These are phyloP conservation scores for Branchinecta sandiegonensis DNA, from an alignment of 2,888 invertebrate genomes.

Conservation along the genomic window DNA sequence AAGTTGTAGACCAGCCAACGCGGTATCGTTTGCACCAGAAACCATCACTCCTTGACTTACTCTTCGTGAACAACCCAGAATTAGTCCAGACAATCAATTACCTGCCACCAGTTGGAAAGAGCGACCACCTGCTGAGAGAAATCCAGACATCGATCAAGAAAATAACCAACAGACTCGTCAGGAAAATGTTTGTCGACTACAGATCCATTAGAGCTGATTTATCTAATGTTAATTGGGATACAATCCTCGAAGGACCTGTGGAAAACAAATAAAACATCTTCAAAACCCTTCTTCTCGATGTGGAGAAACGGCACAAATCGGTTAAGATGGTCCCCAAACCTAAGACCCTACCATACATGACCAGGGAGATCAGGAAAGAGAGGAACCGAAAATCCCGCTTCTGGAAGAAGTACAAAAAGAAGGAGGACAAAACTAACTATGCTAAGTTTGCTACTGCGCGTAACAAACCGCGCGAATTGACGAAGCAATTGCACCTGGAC, in stretches of 20 bases:
- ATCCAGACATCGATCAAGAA: constrained; percentile 6
- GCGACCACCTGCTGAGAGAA: neutral
- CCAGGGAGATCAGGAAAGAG: constrained; percentile 11
- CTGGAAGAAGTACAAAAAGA: constrained; percentile 14
- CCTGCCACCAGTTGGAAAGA: neutral
- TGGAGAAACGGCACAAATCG: constrained; percentile 7
- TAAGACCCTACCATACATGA: constrained; percentile 14
- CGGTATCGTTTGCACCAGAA: too few species aligned
- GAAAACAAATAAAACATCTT: neutral
- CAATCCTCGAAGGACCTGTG: constrained; percentile 6
- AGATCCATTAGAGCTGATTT: constrained; percentile 14
- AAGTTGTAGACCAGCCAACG: too few species aligned
- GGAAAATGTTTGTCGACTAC: constrained; percentile 11
- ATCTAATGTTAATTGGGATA: neutral
- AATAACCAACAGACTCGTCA: neutral
- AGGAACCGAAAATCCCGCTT: constrained; percentile 14
- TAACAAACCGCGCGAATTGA: neutral
- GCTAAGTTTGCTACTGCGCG: constrained; percentile 14
- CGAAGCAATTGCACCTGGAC: too few species aligned
- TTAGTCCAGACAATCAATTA: neutral
- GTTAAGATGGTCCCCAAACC: constrained; percentile 14
- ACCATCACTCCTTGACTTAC: too few species aligned
- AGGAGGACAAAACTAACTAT: neutral
- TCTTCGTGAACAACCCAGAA: too few species aligned
- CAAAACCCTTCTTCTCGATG: constrained; percentile 15